Base-by-base conservation (phyloP, 2,888 invertebrate genomes). In the Limnephilus auricula region DNA sequence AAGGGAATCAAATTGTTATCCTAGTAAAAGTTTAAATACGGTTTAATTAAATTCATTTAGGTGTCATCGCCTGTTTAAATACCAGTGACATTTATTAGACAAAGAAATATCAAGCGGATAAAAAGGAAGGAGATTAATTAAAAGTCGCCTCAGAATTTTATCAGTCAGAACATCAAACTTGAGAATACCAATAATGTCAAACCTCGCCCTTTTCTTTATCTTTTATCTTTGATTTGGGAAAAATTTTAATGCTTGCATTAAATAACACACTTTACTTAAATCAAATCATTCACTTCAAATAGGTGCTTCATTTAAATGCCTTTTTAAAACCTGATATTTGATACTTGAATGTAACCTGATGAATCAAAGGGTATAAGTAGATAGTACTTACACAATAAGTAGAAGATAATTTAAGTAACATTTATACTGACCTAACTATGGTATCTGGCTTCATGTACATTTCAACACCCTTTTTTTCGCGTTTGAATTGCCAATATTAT, bases 51-150 rank as follows among this genome's bases (percentile, higher is more conserved):
- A 88, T 88, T 88, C 78, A 78, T 88, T 85, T 78, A 79, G 87
- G n/a, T 40, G 34, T 88, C 87, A 34, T 78, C 78, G 79, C 87
- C 85, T 88, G 78, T 78, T 88, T 65, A 45, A 85, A 85, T 85
- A 34, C 37, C 79, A 65, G 83, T 90, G 90, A 90, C 90, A 83
- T 90, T 90, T 80, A 90, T 90, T 90, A 65, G 90, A 83, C 50
- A 84, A 90, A 80, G 87, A 78, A 83, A 90, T 65, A 45, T 83
- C 13, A 90, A 83, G 30, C 80, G 30, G 80, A 80, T 89, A 45
- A 80, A 89, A 32, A 83, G 82, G 50, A 83, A 84, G 32, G 13
- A 50, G 82, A 84, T 84, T 90, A 90, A 90, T 90, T 82, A 83
- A 79, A 90, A 50, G 65, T 25, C 82, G 45, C 45, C 90, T 83